A percentile compares a stretch with the other conserved stretches of the same genome.
Evolutionary conservation across 1,140 invertebrate species (phyloP).

Genomic region (Drosophila oshimai): DNA sequence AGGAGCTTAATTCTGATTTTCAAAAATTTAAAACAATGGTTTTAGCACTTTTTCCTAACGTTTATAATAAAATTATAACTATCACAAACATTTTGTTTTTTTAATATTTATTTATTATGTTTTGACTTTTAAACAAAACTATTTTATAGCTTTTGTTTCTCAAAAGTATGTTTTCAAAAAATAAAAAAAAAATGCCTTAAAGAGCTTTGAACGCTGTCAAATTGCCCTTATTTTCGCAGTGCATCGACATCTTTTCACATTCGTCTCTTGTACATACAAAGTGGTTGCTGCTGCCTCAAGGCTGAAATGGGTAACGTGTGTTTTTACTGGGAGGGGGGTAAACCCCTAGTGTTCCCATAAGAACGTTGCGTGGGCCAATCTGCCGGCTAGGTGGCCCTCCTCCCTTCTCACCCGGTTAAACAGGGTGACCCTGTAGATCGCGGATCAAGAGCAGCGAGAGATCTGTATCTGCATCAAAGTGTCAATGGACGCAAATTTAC

Average conservation of each 20-base stretch:
- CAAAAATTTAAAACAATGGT: too few species aligned
- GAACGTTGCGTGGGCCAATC: constrained; percentile 9
- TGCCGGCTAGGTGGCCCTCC: constrained; percentile 13
- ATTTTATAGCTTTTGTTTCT: too few species aligned
- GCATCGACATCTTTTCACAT: constrained; percentile 25
- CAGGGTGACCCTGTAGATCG: constrained; percentile 12
- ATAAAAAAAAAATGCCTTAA: neutral
- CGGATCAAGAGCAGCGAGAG: constrained; percentile 18
- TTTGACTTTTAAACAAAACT: too few species aligned
- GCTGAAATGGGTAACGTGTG: constrained; percentile 25
- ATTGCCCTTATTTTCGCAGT: neutral
- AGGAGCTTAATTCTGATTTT: too few species aligned
- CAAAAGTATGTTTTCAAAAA: neutral
- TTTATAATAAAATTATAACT: too few species aligned
- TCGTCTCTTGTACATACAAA: constrained; percentile 46
- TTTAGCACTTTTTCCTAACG: too few species aligned
- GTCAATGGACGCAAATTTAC: constrained; percentile 47
- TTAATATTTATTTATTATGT: too few species aligned
- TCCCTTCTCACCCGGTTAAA: too few species aligned
- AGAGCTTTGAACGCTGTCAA: neutral
- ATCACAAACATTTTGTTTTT: too few species aligned
- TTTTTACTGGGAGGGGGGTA: neutral
- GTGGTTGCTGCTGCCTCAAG: constrained; percentile 45
- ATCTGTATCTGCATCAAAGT: constrained; percentile 24
- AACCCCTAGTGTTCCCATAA: too few species aligned